Evolutionary conservation across 2,113 vertebrate species (phyloP), one percentile per base, ranked within the genome.

Genomic region (Canis aureus): DNA sequence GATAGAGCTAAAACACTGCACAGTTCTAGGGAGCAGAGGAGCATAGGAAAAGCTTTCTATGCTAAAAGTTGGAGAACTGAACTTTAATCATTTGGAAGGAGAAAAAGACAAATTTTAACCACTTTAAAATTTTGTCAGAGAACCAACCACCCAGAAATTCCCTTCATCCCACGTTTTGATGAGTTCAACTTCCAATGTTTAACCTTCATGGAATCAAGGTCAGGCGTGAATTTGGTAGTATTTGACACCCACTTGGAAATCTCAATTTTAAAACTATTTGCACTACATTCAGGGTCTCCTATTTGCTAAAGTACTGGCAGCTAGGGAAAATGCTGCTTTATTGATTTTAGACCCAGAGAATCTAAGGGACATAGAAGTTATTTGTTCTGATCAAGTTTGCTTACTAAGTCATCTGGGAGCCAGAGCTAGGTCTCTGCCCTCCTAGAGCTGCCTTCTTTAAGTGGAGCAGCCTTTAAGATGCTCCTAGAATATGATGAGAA

Each of bases 81-180:
- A 6, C 76, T 95, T 91, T 88, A 82, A 53, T 94, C 13, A 62
- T 80, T 93, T 51, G 27, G 5, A 89, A 94, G 71, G 53, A 84
- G 69, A 89, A 94, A 80, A 38, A 84, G 0, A 66, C 29, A 73
- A 66, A 20, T 89, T 96, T 88, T 85, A 74, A 43, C 60, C 15
- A 83, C 15, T 29, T 43, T 49, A 49, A n/a, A 49, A 62, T 57
- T 80, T 91, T 81, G 23, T 62, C 87, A 89, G 73, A 89, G 86
- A 35, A 60, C 49, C 29, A 82, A 17, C 15, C 32, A 49, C 66
- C 17, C 29, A 79, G 55, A 74, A 32, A 22, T 57, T 74, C 23
- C 35, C 12, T 89, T 74, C 32, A 60, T 64, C 7, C 27, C 8
- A 5, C 16, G 53, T 76, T 86, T 49, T 94, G 73, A 20, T 85